A percentile compares a stretch with the other conserved stretches of the same genome.
Evolutionary conservation across 2,797 vertebrate species (phyloP).

Genomic region (Phrynocephalus vlangalii): DNA sequence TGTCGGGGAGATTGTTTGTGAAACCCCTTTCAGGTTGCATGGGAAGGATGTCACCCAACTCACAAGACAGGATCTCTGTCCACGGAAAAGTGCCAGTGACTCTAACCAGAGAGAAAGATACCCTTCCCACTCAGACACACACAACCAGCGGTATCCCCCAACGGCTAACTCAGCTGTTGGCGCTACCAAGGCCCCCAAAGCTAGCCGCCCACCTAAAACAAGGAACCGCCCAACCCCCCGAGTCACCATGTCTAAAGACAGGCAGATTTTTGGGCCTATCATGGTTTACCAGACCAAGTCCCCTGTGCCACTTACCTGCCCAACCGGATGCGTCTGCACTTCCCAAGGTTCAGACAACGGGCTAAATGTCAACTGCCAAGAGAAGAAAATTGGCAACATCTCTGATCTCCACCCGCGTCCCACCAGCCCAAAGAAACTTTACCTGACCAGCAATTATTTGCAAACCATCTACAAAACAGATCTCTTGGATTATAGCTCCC

Average conservation of each 20-base stretch:
- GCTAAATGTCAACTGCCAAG: constrained; percentile 96
- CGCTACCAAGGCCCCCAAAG: constrained; percentile 89
- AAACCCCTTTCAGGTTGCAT: constrained; percentile 95
- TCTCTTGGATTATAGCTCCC: constrained; percentile 89
- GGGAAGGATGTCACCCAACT: constrained; percentile 97
- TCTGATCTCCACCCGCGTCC: constrained; percentile 93
- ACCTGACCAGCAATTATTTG: constrained; percentile 96
- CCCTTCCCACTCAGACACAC: constrained; percentile 84
- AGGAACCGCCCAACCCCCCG: constrained; percentile 92
- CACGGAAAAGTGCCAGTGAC: constrained; percentile 87
- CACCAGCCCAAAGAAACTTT: constrained; percentile 95
- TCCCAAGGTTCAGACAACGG: constrained; percentile 94
- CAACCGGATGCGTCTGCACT: constrained; percentile 91
- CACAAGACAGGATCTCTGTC: constrained; percentile 95
- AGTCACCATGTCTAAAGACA: constrained; percentile 89
- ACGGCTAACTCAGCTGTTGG: constrained; percentile 86
- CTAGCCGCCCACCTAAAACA: constrained; percentile 92
- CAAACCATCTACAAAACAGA: constrained; percentile 91
- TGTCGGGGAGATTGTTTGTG: constrained; percentile 95
- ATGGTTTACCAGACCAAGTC: constrained; percentile 99
- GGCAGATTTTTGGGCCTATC: constrained; percentile 95
- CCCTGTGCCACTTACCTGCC: constrained; percentile 91
- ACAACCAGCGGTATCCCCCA: constrained; percentile 83
- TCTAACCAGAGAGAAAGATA: constrained; percentile 81
- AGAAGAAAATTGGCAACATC: constrained; percentile 93